Conservation (phyloP, 2,888 invertebrate species). For the Hydrotaea cyrtoneurina region DNA sequence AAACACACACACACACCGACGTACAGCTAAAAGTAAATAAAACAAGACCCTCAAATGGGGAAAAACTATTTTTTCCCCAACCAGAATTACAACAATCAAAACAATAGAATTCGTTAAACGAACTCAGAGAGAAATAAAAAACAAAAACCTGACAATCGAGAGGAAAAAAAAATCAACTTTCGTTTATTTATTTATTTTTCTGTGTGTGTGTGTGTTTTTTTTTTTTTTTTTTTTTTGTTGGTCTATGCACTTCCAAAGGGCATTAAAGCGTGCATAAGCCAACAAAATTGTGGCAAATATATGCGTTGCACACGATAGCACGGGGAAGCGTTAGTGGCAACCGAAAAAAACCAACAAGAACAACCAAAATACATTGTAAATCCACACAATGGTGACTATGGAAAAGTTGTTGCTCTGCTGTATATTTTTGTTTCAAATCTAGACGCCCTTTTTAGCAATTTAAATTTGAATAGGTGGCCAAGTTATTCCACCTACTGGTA, state of each 20-base stretch:
- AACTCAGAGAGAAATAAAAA: neutral
- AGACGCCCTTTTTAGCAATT: neutral
- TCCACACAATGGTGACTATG: neutral
- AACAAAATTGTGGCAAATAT: neutral
- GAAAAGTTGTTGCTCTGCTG: neutral
- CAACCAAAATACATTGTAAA: neutral
- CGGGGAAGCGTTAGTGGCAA: neutral
- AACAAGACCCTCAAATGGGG: neutral
- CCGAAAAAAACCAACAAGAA: neutral
- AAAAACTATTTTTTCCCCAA: neutral
- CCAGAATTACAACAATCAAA: neutral
- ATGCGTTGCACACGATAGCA: neutral
- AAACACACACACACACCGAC: neutral
- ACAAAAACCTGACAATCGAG: neutral
- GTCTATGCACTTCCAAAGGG: neutral
- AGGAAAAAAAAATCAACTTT: neutral
- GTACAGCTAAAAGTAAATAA: neutral
- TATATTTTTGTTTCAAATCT: neutral
- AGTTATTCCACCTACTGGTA: neutral
- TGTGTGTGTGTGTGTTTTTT: neutral
- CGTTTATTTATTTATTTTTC: neutral
- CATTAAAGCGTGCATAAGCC: constrained; percentile 33
- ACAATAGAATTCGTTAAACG: neutral
- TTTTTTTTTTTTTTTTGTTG: neutral
- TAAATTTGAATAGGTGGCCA: neutral